A percentile compares a stretch with the other conserved stretches of the same genome.
phyloP scores from a whole-genome alignment of 2,888 invertebrate species.

The Hoplodrina blanda region DNA sequence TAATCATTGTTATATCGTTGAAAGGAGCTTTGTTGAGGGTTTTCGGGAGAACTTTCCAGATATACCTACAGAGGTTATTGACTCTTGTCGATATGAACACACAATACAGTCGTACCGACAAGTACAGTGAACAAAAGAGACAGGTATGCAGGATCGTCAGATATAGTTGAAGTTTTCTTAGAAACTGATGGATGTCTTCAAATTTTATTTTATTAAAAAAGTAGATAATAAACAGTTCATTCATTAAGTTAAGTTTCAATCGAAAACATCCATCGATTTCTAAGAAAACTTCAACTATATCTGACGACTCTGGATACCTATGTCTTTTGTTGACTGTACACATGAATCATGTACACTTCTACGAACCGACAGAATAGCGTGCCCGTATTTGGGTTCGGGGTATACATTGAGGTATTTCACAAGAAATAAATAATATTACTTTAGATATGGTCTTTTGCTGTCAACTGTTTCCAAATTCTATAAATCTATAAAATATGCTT shows the following conservation, averaged over 20 bases:
- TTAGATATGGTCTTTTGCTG: too few relatives aligned
- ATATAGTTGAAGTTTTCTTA: too few relatives aligned
- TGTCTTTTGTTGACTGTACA: background rate
- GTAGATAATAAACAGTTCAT: too few relatives aligned
- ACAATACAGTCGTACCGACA: constrained; percentile 10
- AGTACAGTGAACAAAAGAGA: background rate
- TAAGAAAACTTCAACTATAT: too few relatives aligned
- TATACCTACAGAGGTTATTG: constrained; percentile 17
- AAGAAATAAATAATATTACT: constrained; percentile 9
- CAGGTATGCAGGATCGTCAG: too few relatives aligned
- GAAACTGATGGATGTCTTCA: too few relatives aligned
- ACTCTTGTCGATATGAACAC: constrained; percentile 7
- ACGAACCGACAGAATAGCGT: constrained; percentile 18
- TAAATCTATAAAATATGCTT: too few relatives aligned
- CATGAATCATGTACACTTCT: constrained; percentile 39
- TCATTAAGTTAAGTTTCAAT: too few relatives aligned
- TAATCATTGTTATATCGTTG: constrained; percentile 5
- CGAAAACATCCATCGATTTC: too few relatives aligned
- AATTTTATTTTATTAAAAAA: too few relatives aligned
- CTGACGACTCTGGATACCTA: too few relatives aligned
- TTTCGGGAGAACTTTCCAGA: background rate
- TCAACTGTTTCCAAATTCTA: too few relatives aligned
- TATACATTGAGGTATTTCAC: constrained; percentile 20
- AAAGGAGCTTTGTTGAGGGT: constrained; percentile 6
- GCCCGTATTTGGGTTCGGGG: background rate